Evolutionary conservation across 2,113 vertebrate genomes (phyloP), one percentile per base, ranked within the genome.

Genomic region (Tor tambroides): DNA sequence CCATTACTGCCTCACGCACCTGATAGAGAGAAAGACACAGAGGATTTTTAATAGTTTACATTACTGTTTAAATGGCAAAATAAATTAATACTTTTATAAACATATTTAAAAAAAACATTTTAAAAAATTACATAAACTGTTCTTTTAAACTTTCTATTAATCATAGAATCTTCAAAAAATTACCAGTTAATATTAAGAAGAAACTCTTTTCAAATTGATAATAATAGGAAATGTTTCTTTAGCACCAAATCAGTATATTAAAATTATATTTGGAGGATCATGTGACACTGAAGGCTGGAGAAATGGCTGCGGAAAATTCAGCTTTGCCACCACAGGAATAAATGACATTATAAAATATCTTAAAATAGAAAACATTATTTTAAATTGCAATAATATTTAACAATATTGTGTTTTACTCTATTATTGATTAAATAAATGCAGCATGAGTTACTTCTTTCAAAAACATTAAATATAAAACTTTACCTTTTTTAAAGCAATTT

Each of bases 1-100:
- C 30, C 97, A 99, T 97, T 75, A 98, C 95, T 71, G 95, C 94
- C 23, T 89, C 93, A 1, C 96, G 96, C 15, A 99, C 95, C 98
- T 99, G 90, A 87, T 0, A 81, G 71, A 80, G 26, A 49, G 23
- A 59, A n/a, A 54, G 6, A 10, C 5, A 43, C n/a, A n/a, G n/a
- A n/a, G n/a, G n/a, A n/a, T n/a, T n/a, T n/a, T n/a, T n/a, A n/a
- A n/a, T n/a, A 6, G 71, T 43, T n/a, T 43, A 74, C 38, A 43
- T 21, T 3, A 74, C 10, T 2, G 5, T 74, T 28, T 15, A 54
- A 76, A 76, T 11, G 46, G 10, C 69, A 10, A 30, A 54, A 78
- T 51, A 5, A 32, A 32, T 54, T 2, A 19, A 54, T 1, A 21
- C 9, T 54, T 51, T 9, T 49, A 54, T n/a, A n/a, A n/a, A n/a